Conservation (phyloP, 2,888 invertebrate species). For the Sialis fuliginosa region DNA sequence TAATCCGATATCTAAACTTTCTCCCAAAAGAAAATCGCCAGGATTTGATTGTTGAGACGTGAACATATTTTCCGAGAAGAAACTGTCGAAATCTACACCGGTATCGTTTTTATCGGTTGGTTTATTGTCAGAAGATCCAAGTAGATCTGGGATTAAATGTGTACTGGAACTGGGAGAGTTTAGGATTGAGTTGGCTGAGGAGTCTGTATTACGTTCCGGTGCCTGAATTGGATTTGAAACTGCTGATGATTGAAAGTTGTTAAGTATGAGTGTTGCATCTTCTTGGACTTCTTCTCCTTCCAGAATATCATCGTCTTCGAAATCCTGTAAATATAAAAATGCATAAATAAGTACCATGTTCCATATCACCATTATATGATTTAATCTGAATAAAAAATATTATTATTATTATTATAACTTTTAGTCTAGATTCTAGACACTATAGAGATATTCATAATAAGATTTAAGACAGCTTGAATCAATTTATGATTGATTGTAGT, state of each 20-base stretch:
- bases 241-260: not conserved
- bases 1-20: not conserved
- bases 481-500: too few relatives aligned
- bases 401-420: too few relatives aligned
- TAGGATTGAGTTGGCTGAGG: not conserved
- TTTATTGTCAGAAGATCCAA: not conserved
- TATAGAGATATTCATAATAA: too few relatives aligned
- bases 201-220: not conserved
- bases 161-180: constrained; percentile 2
- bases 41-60: not conserved
- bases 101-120: too few relatives aligned
- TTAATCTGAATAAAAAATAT: too few relatives aligned
- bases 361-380: too few relatives aligned
- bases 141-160: constrained; percentile 3
- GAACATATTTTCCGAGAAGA: not conserved
- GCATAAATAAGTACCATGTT: too few relatives aligned
- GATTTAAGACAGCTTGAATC: too few relatives aligned
- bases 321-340: constrained; percentile 18
- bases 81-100: not conserved
- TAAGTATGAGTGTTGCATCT: constrained; percentile 6
- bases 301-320: constrained; percentile 38
- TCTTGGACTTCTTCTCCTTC: constrained; percentile 24
- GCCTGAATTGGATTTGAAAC: not conserved
- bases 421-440: too few relatives aligned
- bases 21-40: not conserved